Conservation (phyloP, 2,113 vertebrate genomes). For the Zosterops pallidus region DNA sequence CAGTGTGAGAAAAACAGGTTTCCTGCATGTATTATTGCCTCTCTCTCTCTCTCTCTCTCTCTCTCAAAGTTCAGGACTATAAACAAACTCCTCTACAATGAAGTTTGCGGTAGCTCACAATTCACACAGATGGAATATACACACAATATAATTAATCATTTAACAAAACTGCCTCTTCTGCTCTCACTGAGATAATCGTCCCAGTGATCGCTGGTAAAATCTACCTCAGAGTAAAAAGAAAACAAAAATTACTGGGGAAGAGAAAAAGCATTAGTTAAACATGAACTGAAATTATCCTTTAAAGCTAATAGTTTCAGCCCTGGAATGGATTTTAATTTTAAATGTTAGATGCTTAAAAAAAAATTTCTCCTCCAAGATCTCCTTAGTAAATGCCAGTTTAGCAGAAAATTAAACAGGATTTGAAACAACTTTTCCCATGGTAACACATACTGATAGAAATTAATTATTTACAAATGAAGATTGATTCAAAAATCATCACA, state of each 20-base stretch:
- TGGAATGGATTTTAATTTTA: not conserved
- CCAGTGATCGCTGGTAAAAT: not conserved
- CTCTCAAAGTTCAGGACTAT: not conserved
- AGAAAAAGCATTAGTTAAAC: not conserved
- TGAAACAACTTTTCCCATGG: slow-evolving; percentile 16
- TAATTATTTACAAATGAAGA: slow-evolving; percentile 25
- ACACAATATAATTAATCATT: slow-evolving; percentile 36
- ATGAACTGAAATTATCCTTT: not conserved
- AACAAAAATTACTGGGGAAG: not conserved
- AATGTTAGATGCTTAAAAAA: not conserved
- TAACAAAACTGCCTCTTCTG: slow-evolving; percentile 13
- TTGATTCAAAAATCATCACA: not conserved
- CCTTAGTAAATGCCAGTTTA: not conserved
- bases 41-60: not conserved
- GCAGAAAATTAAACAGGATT: not conserved
- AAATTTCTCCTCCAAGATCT: not conserved
- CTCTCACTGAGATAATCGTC: not conserved
- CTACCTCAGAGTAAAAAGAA: not conserved
- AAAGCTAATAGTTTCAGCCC: not conserved
- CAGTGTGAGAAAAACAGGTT: slow-evolving; percentile 61
- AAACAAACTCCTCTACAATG: slow-evolving; percentile 40
- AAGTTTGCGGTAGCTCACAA: not conserved
- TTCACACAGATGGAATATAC: not conserved
- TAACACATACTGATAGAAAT: not conserved
- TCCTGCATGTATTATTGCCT: slow-evolving; percentile 31